phyloP scores from a whole-genome alignment of 2,888 invertebrate genomes.

The Malthinus seriepunctatus region DNA sequence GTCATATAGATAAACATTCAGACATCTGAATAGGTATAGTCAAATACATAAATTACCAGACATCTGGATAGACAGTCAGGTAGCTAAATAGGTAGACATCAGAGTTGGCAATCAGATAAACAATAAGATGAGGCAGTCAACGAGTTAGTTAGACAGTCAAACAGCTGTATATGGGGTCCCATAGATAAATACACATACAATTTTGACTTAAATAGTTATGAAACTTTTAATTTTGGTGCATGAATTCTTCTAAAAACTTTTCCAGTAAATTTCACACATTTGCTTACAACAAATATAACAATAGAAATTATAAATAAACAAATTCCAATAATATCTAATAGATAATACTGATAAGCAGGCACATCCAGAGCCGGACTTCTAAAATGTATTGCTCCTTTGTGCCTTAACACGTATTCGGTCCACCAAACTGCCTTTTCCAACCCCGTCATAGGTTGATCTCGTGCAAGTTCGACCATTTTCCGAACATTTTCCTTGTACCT shows the following conservation, averaged over 20 bases:
- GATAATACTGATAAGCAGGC: slow-evolving; percentile 4
- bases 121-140: too few relatives aligned
- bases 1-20: too few relatives aligned
- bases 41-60: too few relatives aligned
- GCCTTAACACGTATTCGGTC: slow-evolving; percentile 12
- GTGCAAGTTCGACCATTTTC: background rate
- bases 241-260: background rate
- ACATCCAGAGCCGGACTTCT: background rate
- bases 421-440: slow-evolving; percentile 13
- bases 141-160: too few relatives aligned
- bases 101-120: too few relatives aligned
- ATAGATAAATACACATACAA: too few relatives aligned
- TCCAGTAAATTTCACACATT: background rate
- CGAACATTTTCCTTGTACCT: background rate
- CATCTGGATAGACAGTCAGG: too few relatives aligned
- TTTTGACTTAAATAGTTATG: too few relatives aligned
- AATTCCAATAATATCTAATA: slow-evolving; percentile 8
- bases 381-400: slow-evolving; percentile 4
- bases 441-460: slow-evolving; percentile 6
- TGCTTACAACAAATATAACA: background rate
- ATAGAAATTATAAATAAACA: background rate
- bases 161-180: too few relatives aligned
- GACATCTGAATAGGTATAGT: too few relatives aligned
- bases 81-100: too few relatives aligned
- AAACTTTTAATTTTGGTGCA: too few relatives aligned